A percentile compares a stretch with the other conserved stretches of the same genome.
Evolutionary conservation across 1,140 invertebrate genomes (phyloP).

Genomic region (Hypsibius dujardini): DNA sequence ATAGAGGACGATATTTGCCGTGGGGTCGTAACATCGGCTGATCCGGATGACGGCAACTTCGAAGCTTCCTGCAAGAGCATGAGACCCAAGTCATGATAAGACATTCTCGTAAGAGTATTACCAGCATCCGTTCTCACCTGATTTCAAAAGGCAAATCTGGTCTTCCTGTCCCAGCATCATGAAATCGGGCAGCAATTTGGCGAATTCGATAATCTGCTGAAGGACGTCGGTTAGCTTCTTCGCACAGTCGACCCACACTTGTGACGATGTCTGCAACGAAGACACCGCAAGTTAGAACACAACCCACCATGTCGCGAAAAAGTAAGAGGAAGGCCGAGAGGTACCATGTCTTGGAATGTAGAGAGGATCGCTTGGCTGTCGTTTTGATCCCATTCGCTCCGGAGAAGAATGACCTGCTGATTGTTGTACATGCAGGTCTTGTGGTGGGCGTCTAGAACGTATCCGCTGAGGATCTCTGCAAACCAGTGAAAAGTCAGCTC

Average conservation of each 20-base stretch:
- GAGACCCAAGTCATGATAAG: constrained; percentile 20
- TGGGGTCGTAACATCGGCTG: constrained; percentile 69
- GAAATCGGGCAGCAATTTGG: constrained; percentile 94
- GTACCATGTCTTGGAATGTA: constrained; percentile 51
- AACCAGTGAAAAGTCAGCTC: neutral
- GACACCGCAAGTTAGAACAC: neutral
- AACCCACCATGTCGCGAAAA: constrained; percentile 16
- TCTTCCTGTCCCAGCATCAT: constrained; percentile 94
- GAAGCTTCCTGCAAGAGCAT: constrained; percentile 57
- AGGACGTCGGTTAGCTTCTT: constrained; percentile 83
- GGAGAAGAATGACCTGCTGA: constrained; percentile 53
- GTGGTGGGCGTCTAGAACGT: constrained; percentile 73
- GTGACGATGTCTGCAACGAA: constrained; percentile 31
- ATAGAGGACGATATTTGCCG: constrained; percentile 45
- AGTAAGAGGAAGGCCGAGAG: constrained; percentile 20
- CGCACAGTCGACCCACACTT: constrained; percentile 85
- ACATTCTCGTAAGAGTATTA: constrained; percentile 19
- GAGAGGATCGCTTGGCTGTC: constrained; percentile 6
- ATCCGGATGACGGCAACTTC: constrained; percentile 31
- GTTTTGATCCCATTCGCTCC: neutral
- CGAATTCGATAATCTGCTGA: constrained; percentile 96
- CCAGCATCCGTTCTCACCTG: constrained; percentile 43
- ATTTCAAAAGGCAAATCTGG: constrained; percentile 89
- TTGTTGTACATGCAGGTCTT: constrained; percentile 63
- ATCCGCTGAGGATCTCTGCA: constrained; percentile 65